phyloP scores from a whole-genome alignment of 2,888 invertebrate genomes.

The Mesochorus sp. region DNA sequence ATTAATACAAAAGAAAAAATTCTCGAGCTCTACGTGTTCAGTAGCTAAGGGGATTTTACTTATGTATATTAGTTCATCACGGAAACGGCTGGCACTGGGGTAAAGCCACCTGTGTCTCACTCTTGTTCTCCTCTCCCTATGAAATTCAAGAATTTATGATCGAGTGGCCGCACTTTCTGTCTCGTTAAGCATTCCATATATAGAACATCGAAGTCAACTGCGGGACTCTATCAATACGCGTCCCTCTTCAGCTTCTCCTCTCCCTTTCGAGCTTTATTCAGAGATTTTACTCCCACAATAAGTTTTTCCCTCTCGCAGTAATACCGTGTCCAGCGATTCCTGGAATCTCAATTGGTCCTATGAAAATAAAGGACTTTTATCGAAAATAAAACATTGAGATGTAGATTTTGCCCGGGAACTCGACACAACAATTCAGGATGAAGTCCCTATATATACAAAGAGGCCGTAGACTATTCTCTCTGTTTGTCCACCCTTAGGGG shows the following conservation, averaged over 20 bases:
- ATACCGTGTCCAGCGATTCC: neutral
- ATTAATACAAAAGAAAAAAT: conserved; percentile 29
- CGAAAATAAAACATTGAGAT: neutral
- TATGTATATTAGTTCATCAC: conserved; percentile 79
- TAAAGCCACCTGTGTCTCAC: conserved; percentile 72
- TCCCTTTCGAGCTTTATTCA: neutral
- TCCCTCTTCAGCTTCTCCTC: neutral
- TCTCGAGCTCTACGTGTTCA: conserved; percentile 68
- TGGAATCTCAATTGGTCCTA: neutral
- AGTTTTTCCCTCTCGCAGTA: neutral
- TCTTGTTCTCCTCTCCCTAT: conserved; percentile 26
- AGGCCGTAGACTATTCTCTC: no score
- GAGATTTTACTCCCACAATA: neutral
- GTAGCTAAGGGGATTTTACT: conserved; percentile 70
- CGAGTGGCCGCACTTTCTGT: conserved; percentile 1
- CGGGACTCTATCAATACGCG: conserved; percentile 6
- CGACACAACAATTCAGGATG: neutral
- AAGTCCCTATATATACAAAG: no score
- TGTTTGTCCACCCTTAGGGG: no score
- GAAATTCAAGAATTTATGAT: conserved; percentile 74
- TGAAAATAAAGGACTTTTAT: neutral
- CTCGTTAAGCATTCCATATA: neutral
- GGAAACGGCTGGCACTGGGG: conserved; percentile 69
- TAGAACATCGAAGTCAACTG: conserved; percentile 5
- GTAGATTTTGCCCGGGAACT: neutral